Base-by-base conservation (phyloP, 2,113 vertebrate genomes). In the Solea senegalensis region DNA sequence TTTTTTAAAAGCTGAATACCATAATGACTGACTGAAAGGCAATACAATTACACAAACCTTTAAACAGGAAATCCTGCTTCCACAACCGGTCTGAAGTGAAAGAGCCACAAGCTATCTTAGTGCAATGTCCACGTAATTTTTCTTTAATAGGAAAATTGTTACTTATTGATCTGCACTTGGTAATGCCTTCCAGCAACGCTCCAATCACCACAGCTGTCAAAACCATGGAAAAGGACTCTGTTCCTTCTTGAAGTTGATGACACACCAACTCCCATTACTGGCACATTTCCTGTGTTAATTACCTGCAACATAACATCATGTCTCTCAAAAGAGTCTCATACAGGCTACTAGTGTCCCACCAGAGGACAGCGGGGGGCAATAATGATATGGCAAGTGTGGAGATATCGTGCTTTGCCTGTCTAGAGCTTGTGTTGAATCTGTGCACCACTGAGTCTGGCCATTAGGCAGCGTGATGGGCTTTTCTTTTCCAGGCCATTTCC, bases 91-190 rank as follows among this genome's bases (percentile, higher is more conserved):
- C 88, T 92, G 88, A 94, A 94, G 92, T 90, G 88, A 94, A 94
- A 94, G 88, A 89, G 94, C 95, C 96, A 96, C 91, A 90, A 95
- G 95, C 96, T 94, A 96, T 96, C 94, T 95, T 66, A 95, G 90
- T 91, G 93, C 96, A 94, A 91, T 93, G 95, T 90, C 93, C 95
- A 95, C 93, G 94, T 96, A 95, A 95, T 95, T 95, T 94, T 95
- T 96, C 91, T 96, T 95, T 97, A 97, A 98, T 98, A 96, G 95
- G 91, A 97, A 97, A 97, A 97, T 95, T 96, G 97, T 96, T 92
- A 94, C 94, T 95, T 97, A 98, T 98, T 96, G 97, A 98, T 98
- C 96, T 93, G 93, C 91, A 94, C 94, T 95, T 89, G 95, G 95
- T 95, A 93, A 95, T 94, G 92, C 94, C 96, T 96, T 91, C 94